Evolutionary conservation across 2,888 invertebrate genomes (phyloP), one percentile per base, ranked within the genome.

Genomic region (Caenorhabditis doughertyi): DNA sequence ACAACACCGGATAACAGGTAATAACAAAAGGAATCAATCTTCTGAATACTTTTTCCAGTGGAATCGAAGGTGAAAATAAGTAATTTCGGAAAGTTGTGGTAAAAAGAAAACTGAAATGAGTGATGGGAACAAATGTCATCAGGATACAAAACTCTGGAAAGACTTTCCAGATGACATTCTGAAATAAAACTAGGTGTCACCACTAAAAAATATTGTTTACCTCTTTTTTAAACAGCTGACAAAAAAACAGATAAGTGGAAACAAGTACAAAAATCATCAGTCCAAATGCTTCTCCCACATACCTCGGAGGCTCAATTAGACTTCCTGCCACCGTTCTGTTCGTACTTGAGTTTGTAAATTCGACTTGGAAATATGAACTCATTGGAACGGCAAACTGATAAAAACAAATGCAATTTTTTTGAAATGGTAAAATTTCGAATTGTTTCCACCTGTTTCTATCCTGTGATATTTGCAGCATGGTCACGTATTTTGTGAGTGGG

Each of bases 71-170:
- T 7, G 42, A 23, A 11, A 42, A 55, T 7, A 55, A n/a, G 9
- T 25, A 5, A 1, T 27, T 25, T 25, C 23, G 55, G 23, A 55
- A 42, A 29, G 68, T 55, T n/a, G n/a, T 18, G 11, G 23, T 4
- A 9, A 71, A 11, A n/a, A 71, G 23, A 11, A 71, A 23, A 13
- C 60, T 21, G 2, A 53, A 23, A 29, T 72, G 72, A 25, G 51
- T 27, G 27, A 72, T 32, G 0, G 72, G 72, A 2, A 53, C 16
- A 16, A 72, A 42, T 9, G 53, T 29, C 72, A 72, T 72, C 7
- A 53, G 29, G 9, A 72, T 11, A 16, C 72, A 72, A 27, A 72
- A 72, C 13, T 72, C 42, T 13, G 62, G 72, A 35, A 60, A 72
- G 18, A 21, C 21, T 16, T 53, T 51, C 62, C 72, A 62, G 21